Conservation (phyloP, 2,113 vertebrate species). For the Datnioides undecimradiatus region DNA sequence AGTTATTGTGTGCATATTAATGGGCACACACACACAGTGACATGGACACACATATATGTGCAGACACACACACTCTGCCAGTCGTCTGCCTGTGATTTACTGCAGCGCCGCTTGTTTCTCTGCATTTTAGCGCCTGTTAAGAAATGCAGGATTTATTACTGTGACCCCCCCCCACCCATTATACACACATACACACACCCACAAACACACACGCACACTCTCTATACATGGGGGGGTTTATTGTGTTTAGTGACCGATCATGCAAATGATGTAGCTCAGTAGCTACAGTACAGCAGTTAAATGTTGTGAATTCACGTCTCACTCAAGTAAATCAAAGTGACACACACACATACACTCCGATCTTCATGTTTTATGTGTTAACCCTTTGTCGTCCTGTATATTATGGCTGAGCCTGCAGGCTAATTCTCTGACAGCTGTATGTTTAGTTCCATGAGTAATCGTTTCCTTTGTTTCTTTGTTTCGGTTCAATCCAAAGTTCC, state of each 20-base stretch:
- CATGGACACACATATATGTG: not conserved
- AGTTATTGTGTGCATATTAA: constrained; percentile 19
- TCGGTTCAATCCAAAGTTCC: too few species aligned
- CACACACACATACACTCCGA: constrained; percentile 35
- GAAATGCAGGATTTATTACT: constrained; percentile 61
- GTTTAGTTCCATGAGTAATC: too few species aligned
- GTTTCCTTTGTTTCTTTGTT: too few species aligned
- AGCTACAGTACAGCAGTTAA: constrained; percentile 65
- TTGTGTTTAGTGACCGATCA: constrained; percentile 62
- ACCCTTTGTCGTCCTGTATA: too few species aligned
- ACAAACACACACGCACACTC: constrained; percentile 2
- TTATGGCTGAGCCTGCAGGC: too few species aligned
- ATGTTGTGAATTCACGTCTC: constrained; percentile 45
- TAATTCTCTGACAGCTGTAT: too few species aligned
- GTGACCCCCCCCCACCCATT: constrained; percentile 1
- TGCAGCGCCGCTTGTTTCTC: constrained; percentile 47
- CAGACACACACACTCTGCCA: constrained; percentile 31
- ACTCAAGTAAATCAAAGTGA: constrained; percentile 56
- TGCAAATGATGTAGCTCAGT: constrained; percentile 59
- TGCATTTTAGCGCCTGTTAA: constrained; percentile 68
- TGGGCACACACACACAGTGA: not conserved
- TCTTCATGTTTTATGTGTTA: constrained; percentile 8
- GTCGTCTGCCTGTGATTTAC: constrained; percentile 60
- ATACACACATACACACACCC: not conserved
- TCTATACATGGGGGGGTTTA: not conserved